Conservation (phyloP, 2,888 invertebrate genomes). For the Drosophila paracracens region DNA sequence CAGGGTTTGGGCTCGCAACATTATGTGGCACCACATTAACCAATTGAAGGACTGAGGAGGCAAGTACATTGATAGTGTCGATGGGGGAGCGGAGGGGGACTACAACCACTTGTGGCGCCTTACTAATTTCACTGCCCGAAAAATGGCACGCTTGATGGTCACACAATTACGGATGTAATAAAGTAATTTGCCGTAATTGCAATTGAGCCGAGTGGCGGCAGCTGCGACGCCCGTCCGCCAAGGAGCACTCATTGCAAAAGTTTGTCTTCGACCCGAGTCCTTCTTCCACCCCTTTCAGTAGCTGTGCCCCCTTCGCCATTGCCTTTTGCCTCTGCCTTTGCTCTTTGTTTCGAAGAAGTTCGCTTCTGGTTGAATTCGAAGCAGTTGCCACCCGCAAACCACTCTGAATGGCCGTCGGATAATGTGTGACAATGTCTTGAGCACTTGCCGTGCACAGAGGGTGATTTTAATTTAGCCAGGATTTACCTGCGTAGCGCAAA, state of each 20-base stretch:
- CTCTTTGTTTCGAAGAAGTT: conserved; percentile 51
- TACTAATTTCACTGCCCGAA: conserved; percentile 71
- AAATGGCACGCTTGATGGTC: conserved; percentile 83
- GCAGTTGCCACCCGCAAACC: conserved; percentile 8
- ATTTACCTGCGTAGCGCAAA: conserved; percentile 39
- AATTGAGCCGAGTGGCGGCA: conserved; percentile 80
- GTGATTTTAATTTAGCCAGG: conserved; percentile 75
- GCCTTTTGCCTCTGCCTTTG: conserved; percentile 21
- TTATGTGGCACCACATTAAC: conserved; percentile 24
- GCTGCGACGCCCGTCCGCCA: conserved; percentile 44
- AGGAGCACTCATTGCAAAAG: conserved; percentile 43
- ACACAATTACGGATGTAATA: conserved; percentile 85
- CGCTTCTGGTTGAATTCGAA: conserved; percentile 26
- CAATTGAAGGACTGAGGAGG: conserved; percentile 23
- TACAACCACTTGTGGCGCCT: conserved; percentile 77
- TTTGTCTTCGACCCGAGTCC: conserved; percentile 41
- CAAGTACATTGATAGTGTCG: conserved; percentile 5
- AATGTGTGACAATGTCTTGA: conserved; percentile 74
- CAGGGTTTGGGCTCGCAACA: conserved; percentile 40
- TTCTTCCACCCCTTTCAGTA: conserved; percentile 43
- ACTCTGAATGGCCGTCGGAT: conserved; percentile 34
- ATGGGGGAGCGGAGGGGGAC: neutral
- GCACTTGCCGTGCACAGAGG: conserved; percentile 72
- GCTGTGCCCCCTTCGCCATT: neutral
- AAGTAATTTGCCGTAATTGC: conserved; percentile 85